Conservation (phyloP, 2,888 invertebrate species). For the Neoscelio sp. region DNA sequence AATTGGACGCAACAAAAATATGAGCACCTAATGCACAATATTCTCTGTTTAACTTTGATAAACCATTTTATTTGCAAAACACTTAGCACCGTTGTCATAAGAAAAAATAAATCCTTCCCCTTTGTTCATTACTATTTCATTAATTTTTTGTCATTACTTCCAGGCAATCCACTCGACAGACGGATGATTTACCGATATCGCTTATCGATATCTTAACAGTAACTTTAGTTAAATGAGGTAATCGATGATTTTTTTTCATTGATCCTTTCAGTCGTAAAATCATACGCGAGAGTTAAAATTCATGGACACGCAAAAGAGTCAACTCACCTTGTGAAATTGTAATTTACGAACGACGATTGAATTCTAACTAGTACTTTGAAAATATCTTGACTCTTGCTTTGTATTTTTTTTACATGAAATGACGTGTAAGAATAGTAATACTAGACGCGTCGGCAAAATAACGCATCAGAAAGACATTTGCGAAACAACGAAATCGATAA, state of each 20-base stretch:
- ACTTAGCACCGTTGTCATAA: conserved; percentile 70
- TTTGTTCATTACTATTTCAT: conserved; percentile 40
- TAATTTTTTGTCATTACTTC: conserved; percentile 62
- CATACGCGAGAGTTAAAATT: conserved; percentile 67
- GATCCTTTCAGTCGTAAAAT: conserved; percentile 75
- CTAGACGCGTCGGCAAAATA: conserved; percentile 77
- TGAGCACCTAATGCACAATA: conserved; percentile 70
- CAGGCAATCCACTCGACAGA: conserved; percentile 80
- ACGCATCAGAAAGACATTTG: conserved; percentile 73
- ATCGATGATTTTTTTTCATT: conserved; percentile 72
- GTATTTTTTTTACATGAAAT: conserved; percentile 66
- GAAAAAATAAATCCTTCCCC: conserved; percentile 47
- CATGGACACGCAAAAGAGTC: conserved; percentile 71
- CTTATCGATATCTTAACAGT: conserved; percentile 75
- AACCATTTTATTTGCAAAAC: conserved; percentile 49
- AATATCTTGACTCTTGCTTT: conserved; percentile 72
- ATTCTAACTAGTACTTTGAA: conserved; percentile 70
- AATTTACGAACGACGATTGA: conserved; percentile 70
- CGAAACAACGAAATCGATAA: neutral
- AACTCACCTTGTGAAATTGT: conserved; percentile 40
- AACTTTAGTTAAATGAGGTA: conserved; percentile 81
- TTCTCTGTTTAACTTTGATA: conserved; percentile 26
- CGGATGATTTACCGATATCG: conserved; percentile 78
- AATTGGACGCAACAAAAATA: conserved; percentile 74
- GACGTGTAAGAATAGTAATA: conserved; percentile 78